phyloP scores from a whole-genome alignment of 92 coral and sea anemone genomes.

The Zoanthus sociatus region DNA sequence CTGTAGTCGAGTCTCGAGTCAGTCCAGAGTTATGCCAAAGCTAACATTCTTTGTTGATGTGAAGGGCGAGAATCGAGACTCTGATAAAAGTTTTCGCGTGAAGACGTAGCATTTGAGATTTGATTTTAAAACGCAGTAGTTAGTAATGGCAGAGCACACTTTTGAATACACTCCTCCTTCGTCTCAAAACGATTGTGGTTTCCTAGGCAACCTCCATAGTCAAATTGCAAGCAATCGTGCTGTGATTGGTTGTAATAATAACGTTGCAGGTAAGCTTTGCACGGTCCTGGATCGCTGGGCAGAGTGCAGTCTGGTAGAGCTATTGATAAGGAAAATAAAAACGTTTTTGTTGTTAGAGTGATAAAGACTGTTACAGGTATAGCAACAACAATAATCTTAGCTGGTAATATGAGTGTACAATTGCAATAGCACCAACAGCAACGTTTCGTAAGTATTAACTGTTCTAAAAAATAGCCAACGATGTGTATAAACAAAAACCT shows the following conservation, averaged over 20 bases:
- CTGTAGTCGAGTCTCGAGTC: too few relatives aligned
- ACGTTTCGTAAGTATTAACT: too few relatives aligned
- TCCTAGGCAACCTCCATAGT: slow-evolving; percentile 33
- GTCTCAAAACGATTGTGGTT: slow-evolving; percentile 10
- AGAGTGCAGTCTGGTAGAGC: slow-evolving; percentile 15
- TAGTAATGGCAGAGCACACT: slow-evolving; percentile 14
- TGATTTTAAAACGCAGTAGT: neutral
- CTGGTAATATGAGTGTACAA: too few relatives aligned
- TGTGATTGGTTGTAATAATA: slow-evolving; percentile 28
- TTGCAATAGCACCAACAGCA: too few relatives aligned
- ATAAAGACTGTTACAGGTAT: too few relatives aligned
- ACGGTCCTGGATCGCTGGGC: slow-evolving; percentile 1
- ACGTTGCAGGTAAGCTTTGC: neutral
- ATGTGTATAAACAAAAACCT: too few relatives aligned
- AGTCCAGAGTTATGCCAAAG: too few relatives aligned
- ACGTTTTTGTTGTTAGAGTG: too few relatives aligned
- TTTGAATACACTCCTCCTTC: neutral
- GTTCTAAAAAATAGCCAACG: too few relatives aligned
- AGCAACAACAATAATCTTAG: too few relatives aligned
- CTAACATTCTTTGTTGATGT: too few relatives aligned
- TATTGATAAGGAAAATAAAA: neutral
- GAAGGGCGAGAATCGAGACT: neutral
- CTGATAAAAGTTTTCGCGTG: neutral
- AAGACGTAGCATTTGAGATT: neutral
- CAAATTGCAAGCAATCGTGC: neutral